These are phyloP conservation scores for Styela clava DNA, from an alignment of 23 tunicate species.

Conservation along the genomic window DNA sequence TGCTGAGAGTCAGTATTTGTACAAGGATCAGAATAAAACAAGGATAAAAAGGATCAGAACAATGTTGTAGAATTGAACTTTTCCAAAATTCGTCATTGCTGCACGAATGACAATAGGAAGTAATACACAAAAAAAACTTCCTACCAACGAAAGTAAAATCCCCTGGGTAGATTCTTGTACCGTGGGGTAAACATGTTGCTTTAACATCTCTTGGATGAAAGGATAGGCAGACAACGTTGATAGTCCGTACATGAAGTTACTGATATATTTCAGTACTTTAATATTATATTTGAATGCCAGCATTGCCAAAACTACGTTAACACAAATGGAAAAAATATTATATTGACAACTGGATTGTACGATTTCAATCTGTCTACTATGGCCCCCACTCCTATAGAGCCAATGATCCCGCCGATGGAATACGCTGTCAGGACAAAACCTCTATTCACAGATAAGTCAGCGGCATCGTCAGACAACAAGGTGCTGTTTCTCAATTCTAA, in stretches of 20 bases:
- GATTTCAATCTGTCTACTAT: constrained; percentile 2
- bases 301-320: neutral
- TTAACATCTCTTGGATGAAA: neutral
- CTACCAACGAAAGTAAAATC: no score
- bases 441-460: neutral
- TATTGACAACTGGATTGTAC: neutral
- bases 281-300: neutral
- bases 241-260: neutral
- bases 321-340: neutral
- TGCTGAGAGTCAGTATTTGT: no score
- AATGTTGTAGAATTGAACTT: no score
- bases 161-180: no score
- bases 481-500: neutral
- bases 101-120: no score
- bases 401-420: neutral
- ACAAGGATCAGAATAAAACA: no score
- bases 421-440: neutral
- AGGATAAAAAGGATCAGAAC: no score
- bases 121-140: no score
- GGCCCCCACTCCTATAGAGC: neutral
- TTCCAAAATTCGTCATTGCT: no score
- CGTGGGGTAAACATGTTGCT: constrained; percentile 7
- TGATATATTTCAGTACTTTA: neutral
- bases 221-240: neutral
- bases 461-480: no score